A percentile compares a stretch with the other conserved stretches of the same genome.
Conservation (phyloP, 2,113 vertebrate species). For the Eidolon helvum region DNA sequence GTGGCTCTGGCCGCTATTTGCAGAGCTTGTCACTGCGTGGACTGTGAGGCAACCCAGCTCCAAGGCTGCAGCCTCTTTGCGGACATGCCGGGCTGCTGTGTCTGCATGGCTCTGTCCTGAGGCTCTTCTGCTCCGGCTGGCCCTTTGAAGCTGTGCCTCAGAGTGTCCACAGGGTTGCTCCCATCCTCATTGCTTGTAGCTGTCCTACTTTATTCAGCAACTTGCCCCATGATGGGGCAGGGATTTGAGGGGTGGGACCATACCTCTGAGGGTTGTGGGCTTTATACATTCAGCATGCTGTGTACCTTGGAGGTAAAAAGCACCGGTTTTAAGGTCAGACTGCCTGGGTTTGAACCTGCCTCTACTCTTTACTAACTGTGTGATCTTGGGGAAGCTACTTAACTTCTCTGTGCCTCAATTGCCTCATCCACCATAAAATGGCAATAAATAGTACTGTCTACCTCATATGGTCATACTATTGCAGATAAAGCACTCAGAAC, state of each 20-base stretch:
- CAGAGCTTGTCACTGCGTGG: slow-evolving; percentile 15
- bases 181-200: background rate
- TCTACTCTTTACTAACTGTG: background rate
- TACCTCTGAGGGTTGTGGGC: background rate
- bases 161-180: background rate
- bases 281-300: background rate
- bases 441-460: background rate
- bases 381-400: background rate
- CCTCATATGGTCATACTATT: background rate
- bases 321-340: background rate
- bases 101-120: background rate
- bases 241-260: background rate
- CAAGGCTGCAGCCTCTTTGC: background rate
- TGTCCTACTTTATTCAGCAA: background rate
- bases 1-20: slow-evolving; percentile 39
- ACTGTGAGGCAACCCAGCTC: background rate
- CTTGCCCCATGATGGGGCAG: background rate
- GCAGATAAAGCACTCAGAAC: background rate
- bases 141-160: background rate
- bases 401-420: slow-evolving; percentile 24
- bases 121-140: background rate
- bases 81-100: background rate
- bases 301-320: background rate
- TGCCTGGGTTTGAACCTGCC: background rate
- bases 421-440: background rate